Base-by-base conservation (phyloP, 2,888 invertebrate species). In the Diaphora mendica region DNA sequence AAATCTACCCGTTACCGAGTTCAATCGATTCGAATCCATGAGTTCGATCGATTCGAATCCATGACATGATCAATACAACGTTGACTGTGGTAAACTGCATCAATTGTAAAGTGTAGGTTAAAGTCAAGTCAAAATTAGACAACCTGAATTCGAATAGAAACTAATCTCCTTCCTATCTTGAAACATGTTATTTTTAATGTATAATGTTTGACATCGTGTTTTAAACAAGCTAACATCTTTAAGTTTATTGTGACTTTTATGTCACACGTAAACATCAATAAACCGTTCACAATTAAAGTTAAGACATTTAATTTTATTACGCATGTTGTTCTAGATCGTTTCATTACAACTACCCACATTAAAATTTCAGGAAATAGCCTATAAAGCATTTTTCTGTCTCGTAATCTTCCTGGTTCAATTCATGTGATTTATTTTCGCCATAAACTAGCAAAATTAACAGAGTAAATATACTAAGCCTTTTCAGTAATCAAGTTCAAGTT, bases 401-500 rank as follows among this genome's bases (percentile, higher is more conserved):
- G 67, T 71, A 30, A 71, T 35, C 55, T 59, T 55, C 59, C 39
- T 66, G 67, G 59, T 59, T 17, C n/a, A 48, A 26, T 42, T 35
- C 20, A 51, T 39, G 64, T 64, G 70, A 71, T 71, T 71, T 71
- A 71, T 66, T 55, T 65, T 66, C 39, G 39, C 20, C 33, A 55
- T 71, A 55, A 48, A 65, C 30, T 26, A 39, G 65, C 65, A 71
- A 71, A 66, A 64, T 48, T 64, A 48, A 64, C 64, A 48, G 26
- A 30, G 51, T 71, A 26, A 20, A n/a, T n/a, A 23, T 33, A 64
- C 48, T 48, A 44, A 70, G 51, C n/a, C 23, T 68, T 26, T 62
- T 13, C 51, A 51, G 71, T 39, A 55, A 70, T 72, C 70, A 71
- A 64, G 69, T 70, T 75, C 72, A 72, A 75, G 75, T 76, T 73